These are phyloP conservation scores for Agonum fuliginosum DNA, from an alignment of 2,888 invertebrate species.

Conservation along the genomic window DNA sequence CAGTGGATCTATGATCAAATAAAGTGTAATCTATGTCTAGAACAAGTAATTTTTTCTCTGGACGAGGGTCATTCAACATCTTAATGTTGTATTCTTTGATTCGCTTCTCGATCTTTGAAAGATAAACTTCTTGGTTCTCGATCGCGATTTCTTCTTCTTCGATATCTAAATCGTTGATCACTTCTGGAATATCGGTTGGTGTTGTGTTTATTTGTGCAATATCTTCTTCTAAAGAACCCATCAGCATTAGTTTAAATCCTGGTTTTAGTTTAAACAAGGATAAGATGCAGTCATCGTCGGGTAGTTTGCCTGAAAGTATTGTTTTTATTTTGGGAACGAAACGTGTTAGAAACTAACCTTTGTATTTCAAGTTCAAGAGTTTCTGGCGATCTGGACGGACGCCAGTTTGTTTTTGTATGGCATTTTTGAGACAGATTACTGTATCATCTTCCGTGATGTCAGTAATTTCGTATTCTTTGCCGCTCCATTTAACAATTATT, in stretches of 20 bases:
- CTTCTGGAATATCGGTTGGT: constrained; percentile 88
- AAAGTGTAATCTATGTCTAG: constrained; percentile 97
- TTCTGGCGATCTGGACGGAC: constrained; percentile 96
- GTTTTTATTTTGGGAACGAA: neutral
- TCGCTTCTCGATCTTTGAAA: constrained; percentile 88
- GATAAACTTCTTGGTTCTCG: constrained; percentile 81
- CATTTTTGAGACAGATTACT: constrained; percentile 87
- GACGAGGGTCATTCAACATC: constrained; percentile 86
- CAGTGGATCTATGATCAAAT: constrained; percentile 95
- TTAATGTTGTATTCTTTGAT: constrained; percentile 89
- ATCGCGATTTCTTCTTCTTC: constrained; percentile 88
- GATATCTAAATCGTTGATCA: constrained; percentile 94
- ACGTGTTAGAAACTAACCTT: constrained; percentile 83
- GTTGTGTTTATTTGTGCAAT: constrained; percentile 88
- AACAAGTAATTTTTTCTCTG: constrained; percentile 92
- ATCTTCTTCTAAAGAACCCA: constrained; percentile 95
- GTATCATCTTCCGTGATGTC: constrained; percentile 86
- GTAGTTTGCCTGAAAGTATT: constrained; percentile 87
- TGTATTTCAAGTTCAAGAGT: constrained; percentile 91
- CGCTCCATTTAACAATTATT: constrained; percentile 93
- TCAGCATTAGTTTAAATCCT: constrained; percentile 96
- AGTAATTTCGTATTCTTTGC: constrained; percentile 88
- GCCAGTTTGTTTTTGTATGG: constrained; percentile 90
- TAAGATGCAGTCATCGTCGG: constrained; percentile 86
- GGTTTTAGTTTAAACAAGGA: constrained; percentile 86